Evolutionary conservation across 2,113 vertebrate species (phyloP), one percentile per base, ranked within the genome.

Genomic region (Propithecus coquereli): DNA sequence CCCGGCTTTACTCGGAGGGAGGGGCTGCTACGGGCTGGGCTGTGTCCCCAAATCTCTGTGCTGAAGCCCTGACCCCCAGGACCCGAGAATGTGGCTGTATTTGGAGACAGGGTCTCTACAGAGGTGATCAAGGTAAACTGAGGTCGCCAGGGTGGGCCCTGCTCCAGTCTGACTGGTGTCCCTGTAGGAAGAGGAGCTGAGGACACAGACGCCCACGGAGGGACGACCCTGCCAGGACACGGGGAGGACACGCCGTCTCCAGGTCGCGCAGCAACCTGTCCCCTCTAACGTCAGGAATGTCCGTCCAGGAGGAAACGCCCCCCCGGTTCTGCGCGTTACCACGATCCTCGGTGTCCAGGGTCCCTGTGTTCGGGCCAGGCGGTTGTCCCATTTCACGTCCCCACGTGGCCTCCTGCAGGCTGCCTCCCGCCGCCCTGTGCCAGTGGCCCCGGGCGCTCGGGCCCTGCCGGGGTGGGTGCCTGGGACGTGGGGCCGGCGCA

Each of bases 21-120:
- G 40, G 23, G 17, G 6, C n/a, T 30, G 0, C 8, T 1, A 3
- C 2, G 4, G 61, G 59, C 57, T 47, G 10, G 45, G 37, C 0
- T 0, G 37, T 9, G 47, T 23, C 65, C 47, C n/a, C 2, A 43
- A 23, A 54, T 9, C 22, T n/a, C 22, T 2, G 25, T 52, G 8
- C 16, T 7, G 30, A 74, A 3, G 17, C n/a, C 32, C 59, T n/a
- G 9, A 43, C 1, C n/a, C 45, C 43, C 47, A 6, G 59, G 59
- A 45, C 8, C 45, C 34, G 13, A 4, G 43, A 59, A 61, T 8
- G 47, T 12, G 47, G 10, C 13, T 37, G 57, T 4, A 16, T 20
- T 47, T 30, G 68, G 37, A 84, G 70, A 45, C 8, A 43, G 40
- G 57, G 10, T 27, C 63, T 57, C 54, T 54, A 18, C 25, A 34